Base-by-base conservation (phyloP, 1,140 invertebrate species). In the Ruditapes philippinarum region DNA sequence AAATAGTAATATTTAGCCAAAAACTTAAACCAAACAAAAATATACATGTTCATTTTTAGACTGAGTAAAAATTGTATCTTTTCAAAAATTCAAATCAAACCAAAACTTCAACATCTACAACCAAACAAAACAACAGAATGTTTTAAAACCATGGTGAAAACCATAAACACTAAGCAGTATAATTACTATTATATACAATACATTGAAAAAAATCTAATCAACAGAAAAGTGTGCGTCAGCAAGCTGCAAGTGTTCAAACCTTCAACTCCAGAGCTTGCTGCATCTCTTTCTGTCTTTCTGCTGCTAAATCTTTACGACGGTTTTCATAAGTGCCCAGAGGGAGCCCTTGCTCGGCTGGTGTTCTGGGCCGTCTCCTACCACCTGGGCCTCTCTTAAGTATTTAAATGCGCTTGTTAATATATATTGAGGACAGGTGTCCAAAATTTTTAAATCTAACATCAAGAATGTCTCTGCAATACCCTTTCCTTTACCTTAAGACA, bases 271-370 rank as follows among this genome's bases (percentile, higher is more conserved):
- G 31, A 36, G 76, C 85, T 80, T 80, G 28, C 36, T 70, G 17
- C 74, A 80, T 88, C 54, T 88, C 85, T 33, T 25, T 19, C 19
- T 80, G 49, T 54, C 85, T 79, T 36, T 88, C 74, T 38, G 62
- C 11, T 5, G 49, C 76, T 11, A 68, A 51, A 7, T 40, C 57
- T 80, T 88, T 88, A 73, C 62, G 49, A 70, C 51, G 40, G n/a
- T 80, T 42, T 38, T 88, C 85, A 70, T 88, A 88, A 40, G 42
- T 5, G 49, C 85, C 85, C n/a, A 88, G 76, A 51, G 85, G 85
- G 9, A 88, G 42, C 0, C 85, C 85, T 57, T 88, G 40, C 28
- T 88, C 9, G 1, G 74, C 51, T 31, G 85, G 85, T n/a, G 85
- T 88, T 31, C 74, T 19, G 25, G 85, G 85, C 42, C 74, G 33